These are phyloP conservation scores for Nomada goodeniana DNA, from an alignment of 2,888 invertebrate genomes.

Conservation along the genomic window DNA sequence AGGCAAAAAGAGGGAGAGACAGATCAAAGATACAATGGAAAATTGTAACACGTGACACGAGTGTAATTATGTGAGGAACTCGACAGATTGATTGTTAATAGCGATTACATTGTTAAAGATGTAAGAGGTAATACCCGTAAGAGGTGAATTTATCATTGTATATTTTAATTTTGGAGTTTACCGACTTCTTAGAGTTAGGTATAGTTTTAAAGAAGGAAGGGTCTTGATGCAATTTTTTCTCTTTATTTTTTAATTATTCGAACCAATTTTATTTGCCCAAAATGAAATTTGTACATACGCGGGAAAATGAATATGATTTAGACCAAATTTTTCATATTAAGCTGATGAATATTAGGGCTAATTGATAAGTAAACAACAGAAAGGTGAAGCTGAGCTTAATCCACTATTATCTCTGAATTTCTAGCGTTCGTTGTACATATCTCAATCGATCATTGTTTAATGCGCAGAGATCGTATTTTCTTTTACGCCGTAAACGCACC, in stretches of 20 bases:
- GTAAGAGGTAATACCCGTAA: constrained; percentile 20
- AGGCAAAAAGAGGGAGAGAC: background rate
- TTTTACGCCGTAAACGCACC: constrained; percentile 5
- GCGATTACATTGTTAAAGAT: constrained; percentile 47
- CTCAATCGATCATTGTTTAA: constrained; percentile 44
- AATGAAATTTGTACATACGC: constrained; percentile 55
- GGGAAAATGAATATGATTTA: constrained; percentile 42
- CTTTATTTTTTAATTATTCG: constrained; percentile 14
- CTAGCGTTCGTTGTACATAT: constrained; percentile 46
- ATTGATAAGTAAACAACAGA: constrained; percentile 30
- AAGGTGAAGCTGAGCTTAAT: constrained; percentile 31
- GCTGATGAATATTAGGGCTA: background rate
- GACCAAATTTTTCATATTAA: constrained; percentile 30
- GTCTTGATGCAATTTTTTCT: constrained; percentile 43
- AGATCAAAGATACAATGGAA: constrained; percentile 27
- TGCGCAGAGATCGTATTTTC: constrained; percentile 14
- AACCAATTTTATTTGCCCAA: constrained; percentile 25
- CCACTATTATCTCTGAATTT: constrained; percentile 31
- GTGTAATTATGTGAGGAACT: constrained; percentile 44
- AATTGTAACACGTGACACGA: constrained; percentile 31
- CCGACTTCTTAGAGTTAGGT: constrained; percentile 41
- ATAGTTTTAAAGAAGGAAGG: constrained; percentile 38
- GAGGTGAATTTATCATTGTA: constrained; percentile 49
- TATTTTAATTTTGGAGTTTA: constrained; percentile 60
- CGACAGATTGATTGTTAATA: constrained; percentile 36